A percentile compares a stretch with the other conserved stretches of the same genome.
phyloP scores from a whole-genome alignment of 2,113 vertebrate species.

The Anas platyrhynchos region DNA sequence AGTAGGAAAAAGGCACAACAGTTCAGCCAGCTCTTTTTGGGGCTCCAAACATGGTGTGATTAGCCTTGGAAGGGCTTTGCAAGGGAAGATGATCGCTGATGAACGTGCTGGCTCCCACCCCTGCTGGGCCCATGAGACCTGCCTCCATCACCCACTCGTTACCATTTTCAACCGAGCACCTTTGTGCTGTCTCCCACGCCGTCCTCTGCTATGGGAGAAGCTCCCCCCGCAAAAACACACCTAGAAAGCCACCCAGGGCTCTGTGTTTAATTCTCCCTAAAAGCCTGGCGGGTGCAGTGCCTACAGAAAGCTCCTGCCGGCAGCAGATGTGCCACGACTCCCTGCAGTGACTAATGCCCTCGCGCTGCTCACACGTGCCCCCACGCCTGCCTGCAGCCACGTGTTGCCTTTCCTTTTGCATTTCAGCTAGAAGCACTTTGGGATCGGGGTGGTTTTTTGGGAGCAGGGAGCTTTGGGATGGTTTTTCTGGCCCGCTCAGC shows the following conservation, averaged over 20 bases:
- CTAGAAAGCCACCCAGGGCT: background rate
- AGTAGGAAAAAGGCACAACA: background rate
- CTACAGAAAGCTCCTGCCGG: background rate
- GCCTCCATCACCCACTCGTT: slow-evolving; percentile 54
- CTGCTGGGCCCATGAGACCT: background rate
- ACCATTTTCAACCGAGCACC: slow-evolving; percentile 18
- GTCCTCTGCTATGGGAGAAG: background rate
- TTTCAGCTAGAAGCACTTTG: background rate
- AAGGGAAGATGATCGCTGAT: slow-evolving; percentile 21
- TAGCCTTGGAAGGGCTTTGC: background rate
- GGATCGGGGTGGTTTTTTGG: background rate
- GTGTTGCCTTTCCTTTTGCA: background rate
- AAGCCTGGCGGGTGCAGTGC: background rate
- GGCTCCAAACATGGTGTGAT: background rate
- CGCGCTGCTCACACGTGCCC: background rate
- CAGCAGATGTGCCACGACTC: background rate
- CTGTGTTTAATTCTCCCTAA: background rate
- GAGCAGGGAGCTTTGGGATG: background rate
- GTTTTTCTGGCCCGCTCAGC: background rate
- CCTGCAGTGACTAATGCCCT: slow-evolving; percentile 7
- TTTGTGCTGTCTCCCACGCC: slow-evolving; percentile 48
- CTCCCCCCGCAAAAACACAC: background rate
- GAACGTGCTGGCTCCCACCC: background rate
- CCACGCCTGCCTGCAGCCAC: background rate
- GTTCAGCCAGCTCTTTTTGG: background rate